Percentiles rank a stretch among this genome's conserved stretches.
These are phyloP conservation scores for Heliconius aoede DNA, from an alignment of 2,888 invertebrate genomes.

Conservation along the genomic window DNA sequence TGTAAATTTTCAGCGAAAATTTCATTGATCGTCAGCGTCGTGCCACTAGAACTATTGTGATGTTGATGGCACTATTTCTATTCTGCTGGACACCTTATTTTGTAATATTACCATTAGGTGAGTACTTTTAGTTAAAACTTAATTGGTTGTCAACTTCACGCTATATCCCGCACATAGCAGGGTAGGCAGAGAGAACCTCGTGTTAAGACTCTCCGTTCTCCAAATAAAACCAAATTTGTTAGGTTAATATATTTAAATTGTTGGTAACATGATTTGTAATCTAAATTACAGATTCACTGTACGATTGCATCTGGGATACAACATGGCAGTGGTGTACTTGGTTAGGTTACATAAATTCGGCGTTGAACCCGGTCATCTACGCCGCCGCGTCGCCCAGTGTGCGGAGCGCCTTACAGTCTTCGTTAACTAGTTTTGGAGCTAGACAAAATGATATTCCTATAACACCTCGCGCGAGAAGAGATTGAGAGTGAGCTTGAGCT, in stretches of 20 bases:
- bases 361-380: slow-evolving; percentile 87
- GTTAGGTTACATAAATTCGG: slow-evolving; percentile 88
- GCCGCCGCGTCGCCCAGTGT: slow-evolving; percentile 80
- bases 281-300: slow-evolving; percentile 69
- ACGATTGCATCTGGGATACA: slow-evolving; percentile 78
- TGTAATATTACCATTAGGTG: slow-evolving; percentile 85
- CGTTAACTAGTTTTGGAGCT: slow-evolving; percentile 54
- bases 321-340: slow-evolving; percentile 86
- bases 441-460: slow-evolving; percentile 56
- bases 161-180: too few species aligned
- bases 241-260: too few species aligned
- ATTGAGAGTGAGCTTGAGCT: slow-evolving; percentile 38
- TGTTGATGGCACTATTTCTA: slow-evolving; percentile 86
- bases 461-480: slow-evolving; percentile 52
- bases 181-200: too few species aligned
- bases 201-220: too few species aligned
- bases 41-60: slow-evolving; percentile 86
- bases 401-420: slow-evolving; percentile 62
- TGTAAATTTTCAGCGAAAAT: slow-evolving; percentile 52
- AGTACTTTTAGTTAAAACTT: slow-evolving; percentile 44
- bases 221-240: too few species aligned
- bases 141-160: too few species aligned
- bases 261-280: neutral
- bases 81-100: slow-evolving; percentile 89
- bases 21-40: slow-evolving; percentile 81